These are phyloP conservation scores for Dicaeum eximium DNA, from an alignment of 2,113 vertebrate genomes.

Conservation along the genomic window DNA sequence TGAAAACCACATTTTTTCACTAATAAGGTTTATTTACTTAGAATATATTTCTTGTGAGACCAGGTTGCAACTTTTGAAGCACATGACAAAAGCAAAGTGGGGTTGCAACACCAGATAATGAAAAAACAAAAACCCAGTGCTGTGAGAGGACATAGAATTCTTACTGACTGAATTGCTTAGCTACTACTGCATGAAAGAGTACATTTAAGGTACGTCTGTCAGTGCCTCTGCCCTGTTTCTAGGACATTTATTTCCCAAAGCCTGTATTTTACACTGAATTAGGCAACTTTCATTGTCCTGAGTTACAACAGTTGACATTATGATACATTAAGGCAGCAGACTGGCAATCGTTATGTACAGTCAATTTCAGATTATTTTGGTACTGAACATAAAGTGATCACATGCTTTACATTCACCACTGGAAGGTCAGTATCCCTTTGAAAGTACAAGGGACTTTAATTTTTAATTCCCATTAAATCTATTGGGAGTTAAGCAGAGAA, in stretches of 20 bases:
- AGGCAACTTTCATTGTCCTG: neutral
- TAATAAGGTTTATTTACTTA: neutral
- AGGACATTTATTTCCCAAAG: neutral
- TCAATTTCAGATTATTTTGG: neutral
- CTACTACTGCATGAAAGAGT: neutral
- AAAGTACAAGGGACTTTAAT: neutral
- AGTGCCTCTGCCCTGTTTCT: neutral
- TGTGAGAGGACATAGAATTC: neutral
- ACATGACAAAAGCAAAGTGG: neutral
- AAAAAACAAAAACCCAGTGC: neutral
- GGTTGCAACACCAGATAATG: neutral
- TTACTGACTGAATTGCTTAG: neutral
- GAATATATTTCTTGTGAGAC: neutral
- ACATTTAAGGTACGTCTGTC: neutral
- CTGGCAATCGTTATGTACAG: neutral
- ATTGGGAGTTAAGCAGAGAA: slow-evolving; percentile 28
- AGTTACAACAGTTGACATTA: neutral
- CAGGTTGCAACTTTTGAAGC: neutral
- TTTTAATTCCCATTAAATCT: slow-evolving; percentile 42
- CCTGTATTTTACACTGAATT: neutral
- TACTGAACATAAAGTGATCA: neutral
- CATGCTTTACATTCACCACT: neutral
- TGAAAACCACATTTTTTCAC: neutral
- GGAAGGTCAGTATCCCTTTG: neutral
- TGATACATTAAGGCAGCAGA: neutral